phyloP scores from a whole-genome alignment of 2,113 vertebrate genomes.

The Stigmatopora argus region DNA sequence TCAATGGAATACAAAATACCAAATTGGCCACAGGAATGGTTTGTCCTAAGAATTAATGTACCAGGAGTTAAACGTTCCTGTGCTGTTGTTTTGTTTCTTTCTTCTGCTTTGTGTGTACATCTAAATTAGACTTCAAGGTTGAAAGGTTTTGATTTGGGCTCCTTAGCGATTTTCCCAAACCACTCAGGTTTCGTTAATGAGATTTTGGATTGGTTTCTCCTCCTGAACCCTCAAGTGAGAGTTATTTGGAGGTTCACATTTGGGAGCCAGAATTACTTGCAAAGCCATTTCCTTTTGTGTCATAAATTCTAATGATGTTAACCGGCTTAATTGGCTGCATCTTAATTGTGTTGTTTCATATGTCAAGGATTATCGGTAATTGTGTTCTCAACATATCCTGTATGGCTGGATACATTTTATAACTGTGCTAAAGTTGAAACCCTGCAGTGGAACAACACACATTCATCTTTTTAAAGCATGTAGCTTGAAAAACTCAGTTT shows the following conservation, averaged over 20 bases:
- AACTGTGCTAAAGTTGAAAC: constrained; percentile 34
- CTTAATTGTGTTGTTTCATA: constrained; percentile 59
- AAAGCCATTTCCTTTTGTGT: constrained; percentile 57
- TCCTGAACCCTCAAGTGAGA: constrained; percentile 34
- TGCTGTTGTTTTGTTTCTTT: background rate
- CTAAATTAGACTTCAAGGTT: background rate
- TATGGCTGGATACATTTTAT: constrained; percentile 33
- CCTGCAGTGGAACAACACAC: constrained; percentile 31
- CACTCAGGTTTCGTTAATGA: constrained; percentile 48
- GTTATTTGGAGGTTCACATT: constrained; percentile 54
- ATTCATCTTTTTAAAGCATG: constrained; percentile 22
- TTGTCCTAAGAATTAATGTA: background rate
- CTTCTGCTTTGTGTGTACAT: background rate
- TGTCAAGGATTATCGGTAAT: constrained; percentile 47
- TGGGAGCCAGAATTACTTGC: constrained; percentile 50
- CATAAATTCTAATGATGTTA: constrained; percentile 69
- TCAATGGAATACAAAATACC: background rate
- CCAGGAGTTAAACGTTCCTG: background rate
- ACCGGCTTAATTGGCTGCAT: constrained; percentile 57
- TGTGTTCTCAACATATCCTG: constrained; percentile 16
- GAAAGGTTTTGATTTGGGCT: constrained; percentile 32
- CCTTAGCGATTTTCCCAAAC: constrained; percentile 44
- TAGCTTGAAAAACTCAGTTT: constrained; percentile 8
- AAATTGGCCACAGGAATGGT: background rate
- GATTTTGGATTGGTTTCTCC: constrained; percentile 58